Evolutionary conservation across 1,140 invertebrate species (phyloP), one percentile per base, ranked within the genome.

Genomic region (Piezodorus guildinii): DNA sequence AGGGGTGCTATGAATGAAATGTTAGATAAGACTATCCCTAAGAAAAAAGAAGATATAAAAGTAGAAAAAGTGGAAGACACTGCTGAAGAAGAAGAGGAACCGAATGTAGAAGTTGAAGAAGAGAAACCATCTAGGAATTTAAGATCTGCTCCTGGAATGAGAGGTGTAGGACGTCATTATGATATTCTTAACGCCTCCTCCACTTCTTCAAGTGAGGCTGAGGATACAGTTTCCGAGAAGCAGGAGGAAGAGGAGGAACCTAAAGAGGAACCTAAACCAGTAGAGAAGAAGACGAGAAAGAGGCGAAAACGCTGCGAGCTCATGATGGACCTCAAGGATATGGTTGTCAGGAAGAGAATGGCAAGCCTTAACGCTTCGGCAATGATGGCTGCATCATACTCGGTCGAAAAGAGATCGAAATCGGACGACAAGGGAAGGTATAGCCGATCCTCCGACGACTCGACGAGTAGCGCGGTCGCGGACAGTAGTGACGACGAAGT

Each of bases 321-420:
- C 30, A 81, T 86, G 19, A 90, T 91, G 82, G 88, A 91, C 71
- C 75, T 91, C 52, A 89, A 90, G 70, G 88, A 90, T 68, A 90
- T 91, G 83, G 85, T 93, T 0, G 88, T 91, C 2, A 83, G 85
- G 68, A 94, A 93, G 72, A 79, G 92, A 27, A 94, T 95, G 91
- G 92, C 92, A 12, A 93, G 88, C 71, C 75, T 96, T 21, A 96
- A 95, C 75, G 92, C 92, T 12, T 88, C 88, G 12, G 92, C 92
- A 16, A 95, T 96, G 68, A 77, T 96, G 66, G 89, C 91, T 2
- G 91, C 91, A 21, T 92, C 88, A 65, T 94, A 94, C 72, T 84
- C 81, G 4, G 77, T 79, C 44, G 91, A 94, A 77, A 76, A 17
- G 77, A 76, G 54, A 74, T 72, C 60, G 71, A 68, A 12, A 12